Base-by-base conservation (phyloP, 2,888 invertebrate genomes). In the Scaptomyza cyrtandrae region DNA sequence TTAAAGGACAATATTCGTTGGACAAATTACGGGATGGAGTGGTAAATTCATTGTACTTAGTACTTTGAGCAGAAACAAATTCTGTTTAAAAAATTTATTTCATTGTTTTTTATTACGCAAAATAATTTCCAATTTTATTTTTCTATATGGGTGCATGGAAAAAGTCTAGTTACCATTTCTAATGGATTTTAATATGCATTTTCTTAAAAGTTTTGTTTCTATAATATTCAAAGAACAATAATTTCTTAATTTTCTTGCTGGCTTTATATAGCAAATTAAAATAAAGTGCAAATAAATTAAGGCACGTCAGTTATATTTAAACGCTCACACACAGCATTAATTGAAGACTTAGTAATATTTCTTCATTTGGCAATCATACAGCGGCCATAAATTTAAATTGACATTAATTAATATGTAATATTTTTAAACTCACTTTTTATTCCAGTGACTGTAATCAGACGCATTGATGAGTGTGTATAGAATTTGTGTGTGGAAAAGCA, bases 1-100 rank as follows among this genome's bases (percentile, higher is more conserved):
- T 75, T 61, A 63, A 67, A 59, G 61, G 46, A 44, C 55, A 45
- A 74, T 65, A 70, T 76, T 64, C 55, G 50, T 74, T 71, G 43
- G 59, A 57, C 39, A 44, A 39, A 39, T 29, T 45, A 59, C 6
- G 35, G 11, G 31, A 19, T 19, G 11, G 19, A 10, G 19, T 41
- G 41, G 50, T 3, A 13, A 9, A 14, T n/a, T 53, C 49, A 33
- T 52, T 54, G 48, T 56, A 46, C 19, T 29, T 53, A 33, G 50
- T 46, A 50, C 44, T 27, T 58, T 24, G 33, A 31, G 33, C 39
- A 29, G 37, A 72, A 58, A 56, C 53, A 54, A 60, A 64, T 63
- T 68, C 58, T 48, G n/a, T n/a, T n/a, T n/a, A n/a, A n/a, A 46
- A 48, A 60, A 67, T 72, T 73, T 62, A n/a, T 62, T 48, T 56